phyloP scores from a whole-genome alignment of 2,797 vertebrate genomes.

The Lepus oiostolus region DNA sequence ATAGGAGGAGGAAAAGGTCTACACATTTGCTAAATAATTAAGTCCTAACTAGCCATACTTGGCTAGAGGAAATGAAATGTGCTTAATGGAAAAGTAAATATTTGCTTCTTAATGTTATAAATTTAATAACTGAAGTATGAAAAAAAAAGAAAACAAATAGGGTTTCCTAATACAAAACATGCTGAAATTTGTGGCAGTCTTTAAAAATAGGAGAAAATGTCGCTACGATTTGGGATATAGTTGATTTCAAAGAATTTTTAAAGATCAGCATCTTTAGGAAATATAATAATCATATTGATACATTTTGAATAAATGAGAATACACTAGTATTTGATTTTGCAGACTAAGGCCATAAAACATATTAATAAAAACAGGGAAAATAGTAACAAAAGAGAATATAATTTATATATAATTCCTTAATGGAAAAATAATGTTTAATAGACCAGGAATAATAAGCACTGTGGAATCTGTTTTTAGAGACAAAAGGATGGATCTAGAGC shows the following conservation, averaged over 20 bases:
- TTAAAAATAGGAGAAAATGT: background rate
- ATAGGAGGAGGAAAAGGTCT: background rate
- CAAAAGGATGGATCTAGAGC: background rate
- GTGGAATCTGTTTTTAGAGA: constrained; percentile 44
- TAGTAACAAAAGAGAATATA: background rate
- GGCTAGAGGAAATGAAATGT: background rate
- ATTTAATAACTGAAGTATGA: constrained; percentile 7
- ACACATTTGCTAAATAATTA: background rate
- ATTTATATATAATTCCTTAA: constrained; percentile 40
- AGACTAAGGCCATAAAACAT: background rate
- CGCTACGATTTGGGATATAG: background rate
- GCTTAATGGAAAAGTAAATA: background rate
- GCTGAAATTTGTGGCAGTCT: constrained; percentile 41
- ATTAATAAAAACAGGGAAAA: background rate
- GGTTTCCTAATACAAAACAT: background rate
- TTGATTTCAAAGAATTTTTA: constrained; percentile 56
- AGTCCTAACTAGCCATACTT: background rate
- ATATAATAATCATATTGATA: background rate
- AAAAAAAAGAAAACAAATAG: too few relatives aligned
- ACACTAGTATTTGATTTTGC: background rate
- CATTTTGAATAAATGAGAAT: background rate
- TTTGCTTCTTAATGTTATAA: constrained; percentile 37
- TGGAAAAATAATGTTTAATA: constrained; percentile 34
- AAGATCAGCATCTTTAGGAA: constrained; percentile 38
- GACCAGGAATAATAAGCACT: background rate